Evolutionary conservation across 2,113 vertebrate species (phyloP).

Genomic region (Aramus guarauna): DNA sequence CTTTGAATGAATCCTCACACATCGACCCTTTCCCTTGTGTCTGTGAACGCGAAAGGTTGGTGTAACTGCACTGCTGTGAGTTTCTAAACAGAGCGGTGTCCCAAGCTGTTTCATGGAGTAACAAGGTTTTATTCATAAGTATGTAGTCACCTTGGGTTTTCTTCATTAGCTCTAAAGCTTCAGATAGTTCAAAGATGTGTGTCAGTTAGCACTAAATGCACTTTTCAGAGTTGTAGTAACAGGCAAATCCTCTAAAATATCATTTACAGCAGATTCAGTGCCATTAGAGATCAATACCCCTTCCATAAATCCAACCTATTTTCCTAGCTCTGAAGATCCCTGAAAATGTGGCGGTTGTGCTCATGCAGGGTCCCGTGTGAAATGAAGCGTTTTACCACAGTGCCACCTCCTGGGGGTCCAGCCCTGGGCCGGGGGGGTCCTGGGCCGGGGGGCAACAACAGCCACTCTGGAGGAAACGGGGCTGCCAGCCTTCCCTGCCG

Average conservation of each 20-base stretch:
- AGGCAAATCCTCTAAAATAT: background rate
- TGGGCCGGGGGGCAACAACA: no score
- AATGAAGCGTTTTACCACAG: background rate
- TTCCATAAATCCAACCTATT: background rate
- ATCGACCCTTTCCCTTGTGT: background rate
- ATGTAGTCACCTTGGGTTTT: accelerated
- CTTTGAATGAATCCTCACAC: background rate
- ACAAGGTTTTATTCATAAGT: background rate
- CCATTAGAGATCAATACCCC: background rate
- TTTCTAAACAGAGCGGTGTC: accelerated
- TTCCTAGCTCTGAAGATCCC: background rate
- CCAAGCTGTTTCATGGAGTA: accelerated
- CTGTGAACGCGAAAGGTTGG: accelerated
- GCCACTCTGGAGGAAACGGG: no score
- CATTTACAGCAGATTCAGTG: background rate
- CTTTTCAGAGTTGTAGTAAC: background rate
- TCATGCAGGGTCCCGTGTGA: background rate
- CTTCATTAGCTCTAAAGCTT: background rate
- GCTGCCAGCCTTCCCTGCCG: background rate
- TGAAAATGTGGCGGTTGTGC: background rate
- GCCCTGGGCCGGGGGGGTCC: no score
- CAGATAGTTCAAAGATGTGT: background rate
- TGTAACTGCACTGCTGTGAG: accelerated
- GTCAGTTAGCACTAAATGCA: background rate
- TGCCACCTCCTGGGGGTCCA: background rate